Conservation (phyloP, 1,140 invertebrate species). For the Dufourea novaeangliae region DNA sequence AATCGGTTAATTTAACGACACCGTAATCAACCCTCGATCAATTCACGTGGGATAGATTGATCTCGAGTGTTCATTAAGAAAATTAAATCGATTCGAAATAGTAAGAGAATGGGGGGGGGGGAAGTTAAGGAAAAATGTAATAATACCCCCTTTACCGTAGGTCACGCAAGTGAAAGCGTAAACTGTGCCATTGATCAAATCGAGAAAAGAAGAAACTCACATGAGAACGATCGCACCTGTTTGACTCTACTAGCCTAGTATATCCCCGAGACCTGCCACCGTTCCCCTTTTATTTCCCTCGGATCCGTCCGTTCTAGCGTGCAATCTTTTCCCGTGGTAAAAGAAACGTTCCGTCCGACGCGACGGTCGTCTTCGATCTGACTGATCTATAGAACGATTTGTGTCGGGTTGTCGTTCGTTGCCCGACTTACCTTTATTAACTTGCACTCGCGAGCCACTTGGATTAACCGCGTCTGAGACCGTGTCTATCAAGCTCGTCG, state of each 20-base stretch:
- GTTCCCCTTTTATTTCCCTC: background rate
- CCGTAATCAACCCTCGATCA: too few species aligned
- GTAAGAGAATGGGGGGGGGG: too few species aligned
- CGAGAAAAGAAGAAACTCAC: conserved; percentile 10
- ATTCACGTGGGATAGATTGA: too few species aligned
- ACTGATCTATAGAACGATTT: too few species aligned
- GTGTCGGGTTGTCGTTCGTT: background rate
- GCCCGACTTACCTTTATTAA: conserved; percentile 18
- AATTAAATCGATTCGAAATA: too few species aligned
- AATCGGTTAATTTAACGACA: too few species aligned
- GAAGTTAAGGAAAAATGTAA: too few species aligned
- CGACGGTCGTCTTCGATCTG: background rate
- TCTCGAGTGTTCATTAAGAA: too few species aligned
- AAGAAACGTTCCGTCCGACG: too few species aligned
- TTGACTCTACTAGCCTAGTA: conserved; percentile 23
- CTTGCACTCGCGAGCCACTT: background rate
- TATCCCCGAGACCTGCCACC: conserved; percentile 8
- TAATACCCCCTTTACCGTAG: too few species aligned
- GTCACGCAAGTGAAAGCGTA: background rate
- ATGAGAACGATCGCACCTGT: conserved; percentile 55
- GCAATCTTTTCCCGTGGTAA: background rate
- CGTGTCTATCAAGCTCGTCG: background rate
- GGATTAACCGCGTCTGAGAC: background rate
- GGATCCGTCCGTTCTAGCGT: background rate
- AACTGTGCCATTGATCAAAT: conserved; percentile 39